Base-by-base conservation (phyloP, 2,888 invertebrate genomes). In the Ophion ventricosus region DNA sequence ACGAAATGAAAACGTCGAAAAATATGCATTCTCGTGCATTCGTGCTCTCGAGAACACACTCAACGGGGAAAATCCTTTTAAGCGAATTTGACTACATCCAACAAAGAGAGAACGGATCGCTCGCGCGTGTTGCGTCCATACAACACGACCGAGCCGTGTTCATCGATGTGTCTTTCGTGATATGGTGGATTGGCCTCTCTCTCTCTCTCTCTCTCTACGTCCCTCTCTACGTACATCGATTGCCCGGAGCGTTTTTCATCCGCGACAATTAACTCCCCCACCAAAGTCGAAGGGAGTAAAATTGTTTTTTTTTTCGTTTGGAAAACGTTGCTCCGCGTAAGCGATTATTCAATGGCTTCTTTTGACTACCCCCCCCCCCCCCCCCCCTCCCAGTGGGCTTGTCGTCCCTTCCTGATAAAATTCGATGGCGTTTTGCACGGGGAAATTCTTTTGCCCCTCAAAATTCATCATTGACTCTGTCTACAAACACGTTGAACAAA, bases 91-190 rank as follows among this genome's bases (percentile, higher is more conserved):
- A 25, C 35, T 29, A 54, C 69, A 78, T 69, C 20, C 59, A 63
- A 78, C 78, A 54, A 63, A 70, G 63, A 26, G 7, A 35, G 40
- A 66, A 78, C 29, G 40, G 14, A 64, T 14, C 69, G 67, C 23
- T 25, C 57, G 26, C 25, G 5, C 43, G 59, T 43, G 17, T 59
- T 69, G 49, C 43, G n/a, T 17, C 26, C 43, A 35, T 56, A 26
- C 59, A 35, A 14, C 29, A 20, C 26, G 67, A 49, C 49, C 11
- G 49, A 67, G n/a, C 61, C 69, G 14, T 63, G 78, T 63, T 70
- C 70, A 70, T 70, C 61, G 70, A 69, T 78, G 78, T 70, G 63
- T 70, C 49, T 61, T 61, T 70, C 70, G 61, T 63, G 69, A 70
- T 70, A 63, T 78, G 67, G 29, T 43, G 35, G 49, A 61, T 8